Evolutionary conservation across 2,797 vertebrate species (phyloP), one percentile per base, ranked within the genome.

Genomic region (Apogon hyalosoma): DNA sequence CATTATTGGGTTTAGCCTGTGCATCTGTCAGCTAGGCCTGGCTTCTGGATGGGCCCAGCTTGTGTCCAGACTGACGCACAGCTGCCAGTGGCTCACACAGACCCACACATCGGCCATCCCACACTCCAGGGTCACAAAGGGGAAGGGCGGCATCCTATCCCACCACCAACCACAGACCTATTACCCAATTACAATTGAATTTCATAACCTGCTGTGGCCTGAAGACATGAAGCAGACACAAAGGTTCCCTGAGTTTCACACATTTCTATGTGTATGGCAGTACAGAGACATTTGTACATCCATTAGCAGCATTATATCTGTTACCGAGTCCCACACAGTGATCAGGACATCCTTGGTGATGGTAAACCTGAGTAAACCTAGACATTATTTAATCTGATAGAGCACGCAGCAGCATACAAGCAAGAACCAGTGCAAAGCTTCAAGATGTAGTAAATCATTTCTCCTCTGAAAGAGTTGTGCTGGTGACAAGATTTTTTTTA

Each of bases 401-500:
- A 73, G 75, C 40, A 69, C 63, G 90, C 69, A 66, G 79, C 72
- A 69, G 63, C 58, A 46, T 50, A 72, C 14, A 13, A 67, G 64
- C 78, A 61, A 70, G 38, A 61, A 61, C 48, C 46, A 53, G 58
- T 56, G 58, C 94, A 95, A 95, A 95, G 91, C 93, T 95, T 94
- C 92, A 95, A 95, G 92, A 95, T 89, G 92, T 88, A 93, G 92
- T 94, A 95, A 96, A 96, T 95, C 94, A 95, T 96, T 96, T 94
- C 93, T 94, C 94, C 92, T 95, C 95, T 95, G 94, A 96, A 96
- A 95, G 95, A 96, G 94, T 95, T 95, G 94, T 94, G 94, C 95
- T 95, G 94, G 94, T 97, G 96, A 96, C 95, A 97, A 96, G 95
- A 95, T 96, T 94, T 95, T 95, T 79, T 63, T 88, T 83, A 95